A percentile compares a stretch with the other conserved stretches of the same genome.
These are phyloP conservation scores for Drosophila kuntzei DNA, from an alignment of 2,888 invertebrate genomes.

Conservation along the genomic window DNA sequence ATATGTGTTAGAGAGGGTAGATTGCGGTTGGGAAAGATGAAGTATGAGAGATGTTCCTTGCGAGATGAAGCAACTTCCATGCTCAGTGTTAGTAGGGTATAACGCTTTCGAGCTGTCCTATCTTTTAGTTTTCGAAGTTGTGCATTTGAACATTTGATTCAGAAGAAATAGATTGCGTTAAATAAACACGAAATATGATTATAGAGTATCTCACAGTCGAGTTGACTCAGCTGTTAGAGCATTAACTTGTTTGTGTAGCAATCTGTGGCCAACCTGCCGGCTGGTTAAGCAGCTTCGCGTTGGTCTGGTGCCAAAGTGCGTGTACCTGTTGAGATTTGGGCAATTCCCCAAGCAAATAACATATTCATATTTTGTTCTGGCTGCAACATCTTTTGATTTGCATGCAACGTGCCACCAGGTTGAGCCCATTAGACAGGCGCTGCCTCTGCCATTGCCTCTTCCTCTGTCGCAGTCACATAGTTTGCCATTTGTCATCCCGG, in stretches of 20 bases:
- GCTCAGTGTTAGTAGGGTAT: neutral
- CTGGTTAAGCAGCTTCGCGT: slow-evolving; percentile 13
- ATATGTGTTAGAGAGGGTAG: slow-evolving; percentile 2
- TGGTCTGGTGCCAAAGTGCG: slow-evolving; percentile 75
- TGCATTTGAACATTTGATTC: too few relatives aligned
- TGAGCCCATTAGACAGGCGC: neutral
- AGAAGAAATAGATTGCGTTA: neutral
- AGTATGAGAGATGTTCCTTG: neutral
- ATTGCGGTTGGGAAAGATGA: neutral
- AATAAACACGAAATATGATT: neutral
- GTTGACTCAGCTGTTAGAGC: neutral
- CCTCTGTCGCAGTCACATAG: slow-evolving; percentile 18
- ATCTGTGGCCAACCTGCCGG: slow-evolving; percentile 12
- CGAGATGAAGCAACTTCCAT: neutral
- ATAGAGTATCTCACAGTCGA: slow-evolving; percentile 28
- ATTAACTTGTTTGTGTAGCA: slow-evolving; percentile 13
- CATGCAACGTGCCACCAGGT: slow-evolving; percentile 16
- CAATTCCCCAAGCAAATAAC: slow-evolving; percentile 84
- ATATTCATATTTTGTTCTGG: slow-evolving; percentile 79
- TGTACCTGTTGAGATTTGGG: slow-evolving; percentile 83
- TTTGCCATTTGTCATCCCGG: slow-evolving; percentile 35
- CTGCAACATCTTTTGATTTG: slow-evolving; percentile 55
- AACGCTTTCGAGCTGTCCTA: neutral
- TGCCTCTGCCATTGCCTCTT: neutral
- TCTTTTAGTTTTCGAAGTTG: neutral